Evolutionary conservation across 2,888 invertebrate species (phyloP).

Genomic region (Hesperia comma): DNA sequence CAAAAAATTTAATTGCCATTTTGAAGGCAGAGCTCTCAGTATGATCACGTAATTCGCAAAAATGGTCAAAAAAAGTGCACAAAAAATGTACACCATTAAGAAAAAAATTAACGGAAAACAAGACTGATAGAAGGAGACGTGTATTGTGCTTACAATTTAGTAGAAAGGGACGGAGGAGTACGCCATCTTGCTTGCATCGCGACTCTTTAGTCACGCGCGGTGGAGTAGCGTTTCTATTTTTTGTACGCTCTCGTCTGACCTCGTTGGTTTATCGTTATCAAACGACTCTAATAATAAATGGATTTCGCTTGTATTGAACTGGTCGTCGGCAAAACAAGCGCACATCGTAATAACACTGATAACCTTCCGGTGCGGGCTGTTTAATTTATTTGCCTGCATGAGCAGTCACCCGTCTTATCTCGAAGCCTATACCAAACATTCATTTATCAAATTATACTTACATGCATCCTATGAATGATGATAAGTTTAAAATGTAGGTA

Average conservation of each 20-base stretch:
- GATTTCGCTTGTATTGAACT: slow-evolving; percentile 65
- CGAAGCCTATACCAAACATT: neutral
- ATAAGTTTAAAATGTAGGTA: neutral
- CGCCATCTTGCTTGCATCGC: slow-evolving; percentile 78
- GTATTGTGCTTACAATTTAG: slow-evolving; percentile 52
- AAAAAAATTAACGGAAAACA: slow-evolving; percentile 73
- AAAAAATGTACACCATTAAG: slow-evolving; percentile 60
- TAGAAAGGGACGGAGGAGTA: slow-evolving; percentile 63
- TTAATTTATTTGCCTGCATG: slow-evolving; percentile 57
- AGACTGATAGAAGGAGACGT: slow-evolving; percentile 60
- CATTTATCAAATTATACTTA: neutral
- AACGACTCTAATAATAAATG: slow-evolving; percentile 74
- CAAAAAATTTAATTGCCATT: slow-evolving; percentile 52
- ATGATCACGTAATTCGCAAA: slow-evolving; percentile 74
- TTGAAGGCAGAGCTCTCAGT: slow-evolving; percentile 53
- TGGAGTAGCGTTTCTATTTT: slow-evolving; percentile 80
- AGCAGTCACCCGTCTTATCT: slow-evolving; percentile 22
- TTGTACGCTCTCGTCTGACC: slow-evolving; percentile 78
- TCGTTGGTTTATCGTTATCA: slow-evolving; percentile 82
- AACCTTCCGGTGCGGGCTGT: slow-evolving; percentile 65
- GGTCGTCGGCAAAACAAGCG: slow-evolving; percentile 58
- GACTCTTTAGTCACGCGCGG: slow-evolving; percentile 79
- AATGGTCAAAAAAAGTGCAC: slow-evolving; percentile 64
- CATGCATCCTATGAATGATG: neutral
- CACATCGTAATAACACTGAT: slow-evolving; percentile 62